These are phyloP conservation scores for Chouioia cunea DNA, from an alignment of 2,888 invertebrate genomes.

Conservation along the genomic window DNA sequence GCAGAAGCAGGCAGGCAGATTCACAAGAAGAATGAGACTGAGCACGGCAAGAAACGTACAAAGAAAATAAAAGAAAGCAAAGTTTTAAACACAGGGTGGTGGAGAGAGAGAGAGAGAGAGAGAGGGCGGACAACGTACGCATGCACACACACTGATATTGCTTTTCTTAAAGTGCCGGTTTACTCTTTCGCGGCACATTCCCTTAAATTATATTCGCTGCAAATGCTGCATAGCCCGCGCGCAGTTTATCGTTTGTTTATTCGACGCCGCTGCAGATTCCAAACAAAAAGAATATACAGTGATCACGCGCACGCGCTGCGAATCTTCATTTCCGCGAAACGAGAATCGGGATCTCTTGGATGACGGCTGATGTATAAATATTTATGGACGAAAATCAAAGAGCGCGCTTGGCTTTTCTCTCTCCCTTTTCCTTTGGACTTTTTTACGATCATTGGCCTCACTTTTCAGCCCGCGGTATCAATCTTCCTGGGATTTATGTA, in stretches of 20 bases:
- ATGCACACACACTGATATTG: conserved; percentile 48
- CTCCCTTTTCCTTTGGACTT: conserved; percentile 14
- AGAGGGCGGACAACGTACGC: conserved; percentile 4
- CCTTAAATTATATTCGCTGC: conserved; percentile 66
- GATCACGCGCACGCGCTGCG: not conserved
- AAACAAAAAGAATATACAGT: conserved; percentile 18
- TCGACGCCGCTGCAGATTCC: conserved; percentile 2
- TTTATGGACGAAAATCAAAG: conserved; percentile 34
- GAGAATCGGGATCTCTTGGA: too few relatives aligned
- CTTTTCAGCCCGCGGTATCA: conserved; percentile 3
- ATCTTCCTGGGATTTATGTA: too few relatives aligned
- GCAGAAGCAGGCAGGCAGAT: not conserved
- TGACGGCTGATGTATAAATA: conserved; percentile 29
- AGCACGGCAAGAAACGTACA: conserved; percentile 13
- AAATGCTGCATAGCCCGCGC: too few relatives aligned
- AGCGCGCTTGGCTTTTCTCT: not conserved
- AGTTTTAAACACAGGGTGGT: conserved; percentile 37
- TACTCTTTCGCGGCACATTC: conserved; percentile 44
- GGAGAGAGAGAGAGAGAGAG: conserved; percentile 22
- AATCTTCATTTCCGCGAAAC: conserved; percentile 10
- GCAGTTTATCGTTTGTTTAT: conserved; percentile 54
- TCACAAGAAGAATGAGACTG: conserved; percentile 4
- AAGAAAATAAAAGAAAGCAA: conserved; percentile 25
- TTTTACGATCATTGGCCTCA: not conserved
- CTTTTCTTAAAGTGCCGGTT: conserved; percentile 60